These are phyloP conservation scores for Amphipyra tragopoginis DNA, from an alignment of 2,888 invertebrate species.

Conservation along the genomic window DNA sequence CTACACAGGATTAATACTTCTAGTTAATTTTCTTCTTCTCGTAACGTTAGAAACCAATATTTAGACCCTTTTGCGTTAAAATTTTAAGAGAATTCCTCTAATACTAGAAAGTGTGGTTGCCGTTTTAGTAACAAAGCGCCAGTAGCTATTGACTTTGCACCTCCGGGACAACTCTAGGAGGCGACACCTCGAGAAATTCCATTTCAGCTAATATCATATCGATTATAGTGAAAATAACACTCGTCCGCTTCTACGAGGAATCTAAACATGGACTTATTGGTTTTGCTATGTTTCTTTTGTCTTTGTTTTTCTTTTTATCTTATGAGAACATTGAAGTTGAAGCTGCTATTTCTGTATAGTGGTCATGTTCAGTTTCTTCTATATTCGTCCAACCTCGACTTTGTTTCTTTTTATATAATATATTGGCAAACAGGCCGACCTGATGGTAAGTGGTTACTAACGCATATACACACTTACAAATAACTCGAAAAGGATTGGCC, in stretches of 20 bases:
- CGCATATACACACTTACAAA: too few relatives aligned
- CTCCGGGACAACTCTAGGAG: constrained; percentile 46
- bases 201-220: constrained; percentile 56
- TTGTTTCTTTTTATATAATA: too few relatives aligned
- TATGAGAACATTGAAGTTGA: neutral
- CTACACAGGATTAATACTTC: too few relatives aligned
- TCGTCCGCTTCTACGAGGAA: constrained; percentile 4
- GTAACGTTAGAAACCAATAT: too few relatives aligned
- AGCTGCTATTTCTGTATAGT: neutral
- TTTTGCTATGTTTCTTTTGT: constrained; percentile 14
- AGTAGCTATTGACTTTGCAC: constrained; percentile 59
- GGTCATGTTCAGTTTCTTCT: too few relatives aligned
- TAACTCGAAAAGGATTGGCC: too few relatives aligned
- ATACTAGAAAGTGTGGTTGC: constrained; percentile 17
- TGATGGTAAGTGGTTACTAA: too few relatives aligned
- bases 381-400: too few relatives aligned
- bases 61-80: too few relatives aligned
- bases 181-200: constrained; percentile 56
- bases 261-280: constrained; percentile 34
- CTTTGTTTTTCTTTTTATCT: constrained; percentile 17
- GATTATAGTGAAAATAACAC: constrained; percentile 49
- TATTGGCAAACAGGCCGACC: too few relatives aligned
- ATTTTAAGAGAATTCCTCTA: neutral
- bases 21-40: too few relatives aligned
- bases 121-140: constrained; percentile 52